phyloP scores from a whole-genome alignment of 2,797 vertebrate genomes.

The Hypotaenidia philippensis region DNA sequence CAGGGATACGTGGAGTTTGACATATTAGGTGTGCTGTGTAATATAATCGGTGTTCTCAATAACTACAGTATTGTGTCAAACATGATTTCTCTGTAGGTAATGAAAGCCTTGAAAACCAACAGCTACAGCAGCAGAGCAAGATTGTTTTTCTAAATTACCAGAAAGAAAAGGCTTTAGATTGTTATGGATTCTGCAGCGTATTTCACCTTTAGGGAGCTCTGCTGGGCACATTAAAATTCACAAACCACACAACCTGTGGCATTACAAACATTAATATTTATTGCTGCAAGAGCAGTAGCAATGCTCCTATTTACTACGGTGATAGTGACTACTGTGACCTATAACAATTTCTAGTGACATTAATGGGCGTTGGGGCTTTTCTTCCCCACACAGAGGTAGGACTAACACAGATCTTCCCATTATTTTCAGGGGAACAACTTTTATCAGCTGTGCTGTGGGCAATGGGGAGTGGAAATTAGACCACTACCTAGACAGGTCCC shows the following conservation, averaged over 20 bases:
- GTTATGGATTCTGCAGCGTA: not conserved
- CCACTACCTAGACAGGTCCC: not conserved
- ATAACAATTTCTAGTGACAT: not conserved
- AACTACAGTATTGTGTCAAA: conserved; percentile 28
- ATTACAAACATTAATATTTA: conserved; percentile 12
- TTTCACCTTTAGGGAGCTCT: conserved; percentile 16
- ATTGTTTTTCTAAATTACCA: conserved; percentile 26
- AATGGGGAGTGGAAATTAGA: rapidly evolving
- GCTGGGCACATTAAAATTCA: not conserved
- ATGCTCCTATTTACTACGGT: not conserved
- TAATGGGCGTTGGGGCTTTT: not conserved
- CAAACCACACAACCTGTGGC: not conserved
- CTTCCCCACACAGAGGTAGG: not conserved
- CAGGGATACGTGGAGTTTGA: not conserved
- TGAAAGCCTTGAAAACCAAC: conserved; percentile 36
- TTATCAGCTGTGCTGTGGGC: not conserved
- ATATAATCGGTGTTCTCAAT: conserved; percentile 23
- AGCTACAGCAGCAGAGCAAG: conserved; percentile 14
- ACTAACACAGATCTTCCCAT: not conserved
- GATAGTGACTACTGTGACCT: not conserved
- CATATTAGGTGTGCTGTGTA: conserved; percentile 1
- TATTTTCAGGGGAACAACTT: not conserved
- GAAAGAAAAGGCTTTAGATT: not conserved
- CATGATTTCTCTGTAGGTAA: conserved; percentile 29
- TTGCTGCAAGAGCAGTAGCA: not conserved